Conservation (phyloP, 2,113 vertebrate species). For the Colinus virginianus region DNA sequence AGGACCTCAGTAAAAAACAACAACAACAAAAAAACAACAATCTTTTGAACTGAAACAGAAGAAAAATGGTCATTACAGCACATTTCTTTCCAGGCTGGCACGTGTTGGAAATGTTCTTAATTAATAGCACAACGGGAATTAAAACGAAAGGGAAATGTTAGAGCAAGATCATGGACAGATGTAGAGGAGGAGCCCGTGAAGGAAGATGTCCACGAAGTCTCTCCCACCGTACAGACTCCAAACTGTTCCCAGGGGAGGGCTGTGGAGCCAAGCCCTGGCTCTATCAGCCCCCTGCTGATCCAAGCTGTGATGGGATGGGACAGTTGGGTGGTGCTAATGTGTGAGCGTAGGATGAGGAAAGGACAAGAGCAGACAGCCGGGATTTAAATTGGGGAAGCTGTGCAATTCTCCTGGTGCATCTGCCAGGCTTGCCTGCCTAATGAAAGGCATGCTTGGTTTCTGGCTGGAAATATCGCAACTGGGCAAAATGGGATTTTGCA, state of each 20-base stretch:
- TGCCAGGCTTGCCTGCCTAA: neutral
- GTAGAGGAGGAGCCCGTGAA: neutral
- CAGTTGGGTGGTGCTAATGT: neutral
- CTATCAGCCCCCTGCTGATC: neutral
- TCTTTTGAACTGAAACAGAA: neutral
- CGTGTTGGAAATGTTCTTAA: neutral
- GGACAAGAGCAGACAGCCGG: neutral
- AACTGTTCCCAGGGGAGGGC: neutral
- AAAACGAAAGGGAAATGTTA: neutral
- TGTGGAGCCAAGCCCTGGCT: neutral
- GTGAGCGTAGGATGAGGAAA: neutral
- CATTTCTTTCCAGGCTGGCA: conserved; percentile 1
- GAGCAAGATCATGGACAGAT: neutral
- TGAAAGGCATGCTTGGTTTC: neutral
- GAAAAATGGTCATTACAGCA: neutral
- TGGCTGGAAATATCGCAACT: neutral
- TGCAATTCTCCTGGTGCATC: neutral
- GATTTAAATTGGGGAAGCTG: neutral
- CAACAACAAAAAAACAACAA: neutral
- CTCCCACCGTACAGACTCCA: neutral
- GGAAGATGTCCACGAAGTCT: neutral
- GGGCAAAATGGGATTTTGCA: neutral
- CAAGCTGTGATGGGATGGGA: neutral
- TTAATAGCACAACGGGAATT: neutral
- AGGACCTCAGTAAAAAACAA: neutral